These are phyloP conservation scores for Sprattus sprattus DNA, from an alignment of 2,113 vertebrate genomes.

Conservation along the genomic window DNA sequence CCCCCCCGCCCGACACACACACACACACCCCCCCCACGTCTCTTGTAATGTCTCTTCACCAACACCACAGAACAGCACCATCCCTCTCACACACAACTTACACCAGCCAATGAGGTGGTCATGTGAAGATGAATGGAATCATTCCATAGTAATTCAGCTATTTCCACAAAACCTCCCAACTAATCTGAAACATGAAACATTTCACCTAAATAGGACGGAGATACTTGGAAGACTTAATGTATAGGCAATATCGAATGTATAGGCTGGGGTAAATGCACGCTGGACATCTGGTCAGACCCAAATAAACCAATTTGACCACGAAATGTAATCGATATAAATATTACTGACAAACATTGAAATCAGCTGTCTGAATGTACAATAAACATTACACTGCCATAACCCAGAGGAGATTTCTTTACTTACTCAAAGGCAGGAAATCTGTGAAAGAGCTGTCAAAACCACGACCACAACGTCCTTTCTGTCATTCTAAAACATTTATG, in stretches of 20 bases:
- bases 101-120: background rate
- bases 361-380: background rate
- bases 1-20: background rate
- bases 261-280: background rate
- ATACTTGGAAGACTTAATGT: background rate
- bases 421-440: constrained; percentile 49
- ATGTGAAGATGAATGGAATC: background rate
- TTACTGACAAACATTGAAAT: background rate
- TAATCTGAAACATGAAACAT: background rate
- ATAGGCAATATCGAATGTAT: background rate
- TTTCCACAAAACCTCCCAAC: background rate
- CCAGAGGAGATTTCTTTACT: constrained; percentile 46
- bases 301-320: background rate
- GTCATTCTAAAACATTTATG: background rate
- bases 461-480: background rate
- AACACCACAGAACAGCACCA: background rate
- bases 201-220: background rate
- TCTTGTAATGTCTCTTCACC: background rate
- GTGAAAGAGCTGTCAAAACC: constrained; percentile 4
- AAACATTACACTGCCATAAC: background rate
- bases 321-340: background rate
- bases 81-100: background rate
- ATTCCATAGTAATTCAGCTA: background rate
- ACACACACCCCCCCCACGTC: constrained; percentile 46
- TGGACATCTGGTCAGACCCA: background rate